Base-by-base conservation (phyloP, 1,140 invertebrate species). In the Trichoplusia ni region DNA sequence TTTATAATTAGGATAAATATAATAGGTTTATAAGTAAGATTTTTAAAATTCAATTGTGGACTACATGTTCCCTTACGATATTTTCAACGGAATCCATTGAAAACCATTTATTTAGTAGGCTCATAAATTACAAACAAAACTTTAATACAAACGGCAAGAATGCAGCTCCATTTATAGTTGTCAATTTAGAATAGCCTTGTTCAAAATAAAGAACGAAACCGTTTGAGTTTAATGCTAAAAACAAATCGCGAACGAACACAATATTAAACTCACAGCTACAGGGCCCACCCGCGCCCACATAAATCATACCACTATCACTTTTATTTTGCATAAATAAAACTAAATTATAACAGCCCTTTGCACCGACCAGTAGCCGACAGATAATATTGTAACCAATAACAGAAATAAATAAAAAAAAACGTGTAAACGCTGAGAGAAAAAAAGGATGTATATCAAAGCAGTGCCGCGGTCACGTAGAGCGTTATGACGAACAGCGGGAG, bases 281-380 rank as follows among this genome's bases (percentile, higher is more conserved):
- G 9, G 62, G 71, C 64, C 77, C 79, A 77, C 79, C 73, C 72
- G 67, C 75, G 54, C 64, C 58, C 56, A 64, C 62, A 84, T 89
- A 86, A 89, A 86, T 86, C 84, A 81, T 76, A 68, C 81, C 70
- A 69, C 68, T 68, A 58, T 58, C 54, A 77, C 72, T 75, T 77
- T 88, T 82, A 86, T 89, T 89, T 89, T 89, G 84, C 85, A 88
- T 86, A 86, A 88, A 86, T 85, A 86, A 88, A 83, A 86, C 77
- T 75, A 82, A 87, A 85, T 87, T 84, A 87, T 81, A 82, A 81
- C 75, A 77, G 77, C 75, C 85, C 77, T 86, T 85, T 82, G 77
- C 68, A 31, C 71, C 75, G 79, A 75, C 84, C 86, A 73, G 86
- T 89, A 89, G 86, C 86, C 86, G 84, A 72, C 82, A 67, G 76